These are phyloP conservation scores for Pluvialis apricaria DNA, from an alignment of 2,113 vertebrate species.

Conservation along the genomic window DNA sequence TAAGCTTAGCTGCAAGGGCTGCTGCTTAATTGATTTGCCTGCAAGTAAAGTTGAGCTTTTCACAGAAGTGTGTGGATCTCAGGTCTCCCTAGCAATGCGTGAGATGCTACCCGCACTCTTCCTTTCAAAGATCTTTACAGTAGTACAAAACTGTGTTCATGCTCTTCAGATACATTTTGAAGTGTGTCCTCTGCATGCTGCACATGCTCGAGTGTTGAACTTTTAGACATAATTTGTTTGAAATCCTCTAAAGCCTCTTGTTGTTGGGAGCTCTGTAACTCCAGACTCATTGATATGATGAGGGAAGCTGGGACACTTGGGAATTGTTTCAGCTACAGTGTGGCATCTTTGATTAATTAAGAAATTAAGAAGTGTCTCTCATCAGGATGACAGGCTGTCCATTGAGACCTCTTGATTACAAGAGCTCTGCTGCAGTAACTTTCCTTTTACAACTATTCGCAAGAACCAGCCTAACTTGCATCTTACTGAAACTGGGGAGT, in stretches of 20 bases:
- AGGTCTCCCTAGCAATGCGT: not conserved
- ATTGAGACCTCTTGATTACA: not conserved
- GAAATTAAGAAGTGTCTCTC: not conserved
- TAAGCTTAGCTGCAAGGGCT: not conserved
- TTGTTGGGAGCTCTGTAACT: not conserved
- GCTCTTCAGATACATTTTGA: not conserved
- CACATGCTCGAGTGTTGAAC: not conserved
- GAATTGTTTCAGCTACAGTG: slow-evolving; percentile 1
- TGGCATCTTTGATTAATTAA: not conserved
- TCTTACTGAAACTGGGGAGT: not conserved
- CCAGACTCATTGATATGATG: not conserved
- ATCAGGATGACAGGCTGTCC: not conserved
- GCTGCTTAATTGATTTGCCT: not conserved
- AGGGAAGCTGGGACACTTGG: not conserved
- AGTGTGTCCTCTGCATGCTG: not conserved
- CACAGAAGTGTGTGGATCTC: not conserved
- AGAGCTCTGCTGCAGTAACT: not conserved
- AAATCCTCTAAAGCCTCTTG: slow-evolving; percentile 4
- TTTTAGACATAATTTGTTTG: not conserved
- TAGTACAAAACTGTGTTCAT: not conserved
- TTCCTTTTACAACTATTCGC: not conserved
- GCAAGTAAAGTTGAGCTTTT: not conserved
- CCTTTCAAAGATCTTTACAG: not conserved
- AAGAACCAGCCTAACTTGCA: not conserved
- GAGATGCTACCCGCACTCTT: not conserved